These are phyloP conservation scores for Lasioglossum leucozonium DNA, from an alignment of 2,888 invertebrate genomes.

Conservation along the genomic window DNA sequence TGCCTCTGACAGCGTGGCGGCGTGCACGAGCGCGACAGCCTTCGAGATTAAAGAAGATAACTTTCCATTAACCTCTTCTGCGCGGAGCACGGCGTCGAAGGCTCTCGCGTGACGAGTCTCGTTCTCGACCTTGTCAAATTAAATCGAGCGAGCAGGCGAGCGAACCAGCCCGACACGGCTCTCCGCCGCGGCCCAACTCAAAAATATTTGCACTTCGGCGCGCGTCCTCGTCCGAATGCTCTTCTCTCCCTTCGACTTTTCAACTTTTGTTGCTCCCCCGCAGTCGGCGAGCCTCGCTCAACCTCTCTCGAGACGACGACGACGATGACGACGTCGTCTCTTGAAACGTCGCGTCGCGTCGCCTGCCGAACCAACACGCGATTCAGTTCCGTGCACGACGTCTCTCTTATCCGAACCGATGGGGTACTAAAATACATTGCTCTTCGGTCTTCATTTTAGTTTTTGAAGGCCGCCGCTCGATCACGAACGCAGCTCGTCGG, in stretches of 20 bases:
- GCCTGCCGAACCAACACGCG: background rate
- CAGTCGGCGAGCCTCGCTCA: too few species aligned
- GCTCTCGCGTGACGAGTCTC: slow-evolving; percentile 55
- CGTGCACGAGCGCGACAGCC: slow-evolving; percentile 55
- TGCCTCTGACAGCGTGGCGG: slow-evolving; percentile 41
- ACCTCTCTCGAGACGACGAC: background rate
- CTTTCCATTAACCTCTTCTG: slow-evolving; percentile 61
- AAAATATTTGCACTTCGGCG: slow-evolving; percentile 22
- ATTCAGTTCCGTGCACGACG: background rate
- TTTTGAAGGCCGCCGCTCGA: background rate
- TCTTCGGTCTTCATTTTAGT: background rate
- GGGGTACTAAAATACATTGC: background rate
- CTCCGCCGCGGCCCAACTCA: background rate
- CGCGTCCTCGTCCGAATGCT: background rate
- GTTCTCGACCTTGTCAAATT: slow-evolving; percentile 57
- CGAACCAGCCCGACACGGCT: background rate
- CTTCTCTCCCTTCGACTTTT: background rate
- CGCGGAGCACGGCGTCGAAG: slow-evolving; percentile 23
- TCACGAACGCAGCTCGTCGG: background rate
- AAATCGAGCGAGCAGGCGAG: slow-evolving; percentile 31
- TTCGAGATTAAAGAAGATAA: slow-evolving; percentile 61
- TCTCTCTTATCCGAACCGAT: background rate
- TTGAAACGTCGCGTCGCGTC: background rate
- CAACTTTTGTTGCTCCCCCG: slow-evolving; percentile 7
- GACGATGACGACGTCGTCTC: background rate